Conservation (phyloP, 1,140 invertebrate species). For the Latrodectus geometricus region DNA sequence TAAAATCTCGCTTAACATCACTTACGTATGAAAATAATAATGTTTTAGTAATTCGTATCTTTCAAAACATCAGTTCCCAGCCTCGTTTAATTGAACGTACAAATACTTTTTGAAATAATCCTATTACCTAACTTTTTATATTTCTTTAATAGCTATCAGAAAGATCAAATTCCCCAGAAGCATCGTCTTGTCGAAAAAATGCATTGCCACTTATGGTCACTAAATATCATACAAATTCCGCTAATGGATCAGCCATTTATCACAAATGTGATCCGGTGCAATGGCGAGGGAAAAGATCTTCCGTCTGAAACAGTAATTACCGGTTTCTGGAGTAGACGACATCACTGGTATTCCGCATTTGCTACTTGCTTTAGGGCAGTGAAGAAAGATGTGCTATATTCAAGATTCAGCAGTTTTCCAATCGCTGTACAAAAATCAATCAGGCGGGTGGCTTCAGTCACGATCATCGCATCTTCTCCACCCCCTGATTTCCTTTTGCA, state of each 20-base stretch:
- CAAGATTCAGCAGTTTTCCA: not conserved
- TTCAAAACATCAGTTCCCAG: too few relatives aligned
- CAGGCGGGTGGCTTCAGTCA: constrained; percentile 34
- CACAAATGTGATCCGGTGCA: not conserved
- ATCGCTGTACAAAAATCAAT: constrained; percentile 24
- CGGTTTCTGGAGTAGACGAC: not conserved
- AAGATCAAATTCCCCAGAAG: too few relatives aligned
- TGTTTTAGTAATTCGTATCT: too few relatives aligned
- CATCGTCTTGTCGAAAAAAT: too few relatives aligned
- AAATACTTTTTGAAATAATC: too few relatives aligned
- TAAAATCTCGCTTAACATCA: too few relatives aligned
- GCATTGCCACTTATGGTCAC: too few relatives aligned
- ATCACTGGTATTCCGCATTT: not conserved
- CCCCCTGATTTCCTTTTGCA: constrained; percentile 3
- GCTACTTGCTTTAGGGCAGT: not conserved
- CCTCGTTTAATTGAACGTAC: too few relatives aligned
- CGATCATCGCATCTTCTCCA: not conserved
- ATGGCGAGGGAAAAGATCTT: too few relatives aligned
- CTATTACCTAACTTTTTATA: too few relatives aligned
- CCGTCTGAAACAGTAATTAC: constrained; percentile 16
- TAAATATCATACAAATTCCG: not conserved
- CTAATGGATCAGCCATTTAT: constrained; percentile 15
- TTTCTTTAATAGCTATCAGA: too few relatives aligned
- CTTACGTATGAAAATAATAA: too few relatives aligned
- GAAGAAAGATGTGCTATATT: not conserved